These are phyloP conservation scores for Tenthredo mesomela DNA, from an alignment of 2,888 invertebrate genomes.

Conservation along the genomic window DNA sequence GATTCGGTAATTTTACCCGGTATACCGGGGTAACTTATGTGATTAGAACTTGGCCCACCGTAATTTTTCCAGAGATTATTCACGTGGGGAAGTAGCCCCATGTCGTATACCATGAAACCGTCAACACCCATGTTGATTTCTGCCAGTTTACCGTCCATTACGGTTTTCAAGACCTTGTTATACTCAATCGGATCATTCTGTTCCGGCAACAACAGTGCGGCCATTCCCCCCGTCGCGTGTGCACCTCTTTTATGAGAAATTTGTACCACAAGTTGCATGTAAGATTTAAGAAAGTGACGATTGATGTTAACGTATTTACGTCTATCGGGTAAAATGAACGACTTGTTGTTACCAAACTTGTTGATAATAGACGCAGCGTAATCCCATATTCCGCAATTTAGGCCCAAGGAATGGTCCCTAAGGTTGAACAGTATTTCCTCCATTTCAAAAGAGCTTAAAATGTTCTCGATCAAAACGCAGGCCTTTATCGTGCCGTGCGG, in stretches of 20 bases:
- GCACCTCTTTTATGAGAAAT: conserved; percentile 83
- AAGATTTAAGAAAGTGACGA: conserved; percentile 82
- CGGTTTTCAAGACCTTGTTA: conserved; percentile 77
- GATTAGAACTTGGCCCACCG: conserved; percentile 78
- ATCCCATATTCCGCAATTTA: conserved; percentile 89
- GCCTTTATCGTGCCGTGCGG: conserved; percentile 85
- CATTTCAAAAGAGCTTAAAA: conserved; percentile 84
- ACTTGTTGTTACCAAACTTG: conserved; percentile 82
- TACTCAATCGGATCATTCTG: conserved; percentile 72
- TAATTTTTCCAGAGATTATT: conserved; percentile 81
- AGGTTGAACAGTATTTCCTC: conserved; percentile 85
- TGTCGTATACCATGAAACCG: conserved; percentile 86
- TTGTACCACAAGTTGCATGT: conserved; percentile 82
- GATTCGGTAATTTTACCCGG: conserved; percentile 75
- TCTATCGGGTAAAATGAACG: conserved; percentile 84
- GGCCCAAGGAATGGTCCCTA: conserved; percentile 84
- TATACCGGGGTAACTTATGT: conserved; percentile 78
- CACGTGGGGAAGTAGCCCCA: conserved; percentile 81
- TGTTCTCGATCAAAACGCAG: conserved; percentile 86
- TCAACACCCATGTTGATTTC: conserved; percentile 83
- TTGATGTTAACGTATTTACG: conserved; percentile 85
- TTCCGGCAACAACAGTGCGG: conserved; percentile 81
- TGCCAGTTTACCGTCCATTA: conserved; percentile 79
- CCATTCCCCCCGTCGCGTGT: conserved; percentile 86
- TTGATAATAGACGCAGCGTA: conserved; percentile 84